Evolutionary conservation across 2,113 vertebrate genomes (phyloP), one percentile per base, ranked within the genome.

Genomic region (Strix uralensis): DNA sequence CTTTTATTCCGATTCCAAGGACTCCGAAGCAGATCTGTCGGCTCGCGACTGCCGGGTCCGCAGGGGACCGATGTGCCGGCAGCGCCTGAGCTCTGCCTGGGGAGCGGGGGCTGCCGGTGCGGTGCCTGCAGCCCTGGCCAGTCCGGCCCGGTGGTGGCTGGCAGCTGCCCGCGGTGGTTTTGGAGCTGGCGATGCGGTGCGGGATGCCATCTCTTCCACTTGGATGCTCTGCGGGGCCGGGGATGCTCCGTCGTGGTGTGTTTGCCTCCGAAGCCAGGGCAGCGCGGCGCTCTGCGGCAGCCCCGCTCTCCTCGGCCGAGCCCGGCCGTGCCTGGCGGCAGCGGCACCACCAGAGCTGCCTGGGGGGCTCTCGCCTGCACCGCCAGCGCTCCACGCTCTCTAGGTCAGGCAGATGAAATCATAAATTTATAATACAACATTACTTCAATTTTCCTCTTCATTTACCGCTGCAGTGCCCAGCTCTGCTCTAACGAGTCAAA

Each of bases 371-470:
- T 81, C 13, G 58, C 93, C 95, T 36, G 97, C 96, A 96, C 83
- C 58, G 73, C 97, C 94, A 97, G 98, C 91, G 54, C 98, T 95
- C 98, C 97, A 96, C 92, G 85, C 98, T 98, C 98, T 98, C 98
- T 96, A 98, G 98, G 99, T 98, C 98, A 98, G 98, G 98, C 97
- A 98, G 98, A 98, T 98, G 98, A 98, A 98, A 99, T 99, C 98
- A 99, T 99, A 99, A 99, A 99, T 99, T 98, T 99, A 99, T 99
- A 99, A 99, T 99, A 99, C 98, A 98, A 99, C 99, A 99, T 99
- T 99, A 99, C 99, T 99, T 99, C 99, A 99, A 99, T 99, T 99
- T 99, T 99, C 99, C 99, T 99, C 99, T 99, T 99, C 99, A 99
- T 99, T 99, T 99, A 98, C 98, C 97, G 98, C 98, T 98, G 98